Evolutionary conservation across 2,113 vertebrate species (phyloP).

Genomic region (Nestor notabilis): DNA sequence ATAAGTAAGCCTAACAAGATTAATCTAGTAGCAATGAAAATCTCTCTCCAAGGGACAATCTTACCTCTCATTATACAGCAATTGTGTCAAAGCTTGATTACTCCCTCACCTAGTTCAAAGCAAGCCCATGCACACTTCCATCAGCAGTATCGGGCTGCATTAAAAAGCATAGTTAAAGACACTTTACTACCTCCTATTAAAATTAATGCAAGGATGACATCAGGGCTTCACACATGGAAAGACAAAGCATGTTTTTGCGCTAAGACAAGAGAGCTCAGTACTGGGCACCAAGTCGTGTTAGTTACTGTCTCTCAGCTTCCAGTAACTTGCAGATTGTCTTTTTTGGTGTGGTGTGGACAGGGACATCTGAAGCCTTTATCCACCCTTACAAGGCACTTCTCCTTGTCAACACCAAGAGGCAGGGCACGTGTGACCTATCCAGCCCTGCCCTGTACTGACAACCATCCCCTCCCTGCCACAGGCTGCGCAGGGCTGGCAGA

Average conservation of each 20-base stretch:
- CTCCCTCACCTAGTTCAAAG: not conserved
- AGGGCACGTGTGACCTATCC: rapidly evolving
- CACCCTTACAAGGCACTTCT: not conserved
- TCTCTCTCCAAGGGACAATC: not conserved
- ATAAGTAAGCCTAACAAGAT: not conserved
- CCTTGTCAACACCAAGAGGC: not conserved
- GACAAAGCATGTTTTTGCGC: not conserved
- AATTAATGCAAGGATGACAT: not conserved
- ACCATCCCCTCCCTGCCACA: not conserved
- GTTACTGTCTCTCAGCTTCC: not conserved
- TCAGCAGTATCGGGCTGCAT: not conserved
- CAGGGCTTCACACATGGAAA: rapidly evolving
- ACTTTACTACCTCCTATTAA: not conserved
- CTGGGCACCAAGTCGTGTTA: rapidly evolving
- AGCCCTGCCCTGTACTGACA: not conserved
- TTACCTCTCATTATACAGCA: not conserved
- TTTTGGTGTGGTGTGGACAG: not conserved
- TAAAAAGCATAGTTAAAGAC: not conserved
- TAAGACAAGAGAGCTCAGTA: not conserved
- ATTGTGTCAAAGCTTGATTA: not conserved
- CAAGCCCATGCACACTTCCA: not conserved
- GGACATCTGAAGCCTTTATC: not conserved
- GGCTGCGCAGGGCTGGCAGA: not conserved
- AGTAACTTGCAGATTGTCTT: not conserved
- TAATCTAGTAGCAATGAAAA: not conserved